Evolutionary conservation across 2,113 vertebrate species (phyloP).

Genomic region (Psittacus erithacus): DNA sequence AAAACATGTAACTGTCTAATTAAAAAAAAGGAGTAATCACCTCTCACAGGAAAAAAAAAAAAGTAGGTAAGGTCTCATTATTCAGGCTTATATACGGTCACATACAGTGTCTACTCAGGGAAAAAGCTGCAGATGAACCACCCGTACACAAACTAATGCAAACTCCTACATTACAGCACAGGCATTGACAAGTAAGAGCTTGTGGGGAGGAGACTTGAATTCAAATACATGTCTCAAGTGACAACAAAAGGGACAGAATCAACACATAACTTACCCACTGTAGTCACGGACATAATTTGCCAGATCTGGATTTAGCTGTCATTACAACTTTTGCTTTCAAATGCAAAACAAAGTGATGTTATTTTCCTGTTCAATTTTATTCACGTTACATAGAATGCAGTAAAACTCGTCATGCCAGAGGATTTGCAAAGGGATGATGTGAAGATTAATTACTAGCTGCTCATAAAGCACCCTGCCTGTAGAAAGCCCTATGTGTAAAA

Average conservation of each 20-base stretch:
- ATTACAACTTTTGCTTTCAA: slow-evolving; percentile 60
- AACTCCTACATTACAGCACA: not conserved
- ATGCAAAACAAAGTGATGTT: slow-evolving; percentile 33
- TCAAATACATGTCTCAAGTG: not conserved
- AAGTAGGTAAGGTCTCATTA: not conserved
- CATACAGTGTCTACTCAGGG: not conserved
- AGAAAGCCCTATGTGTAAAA: slow-evolving; percentile 43
- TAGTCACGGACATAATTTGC: not conserved
- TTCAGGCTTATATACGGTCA: not conserved
- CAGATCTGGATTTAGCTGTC: slow-evolving; percentile 38
- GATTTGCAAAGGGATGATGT: slow-evolving; percentile 60
- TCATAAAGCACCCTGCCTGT: slow-evolving; percentile 27
- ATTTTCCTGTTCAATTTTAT: slow-evolving; percentile 50
- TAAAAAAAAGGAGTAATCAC: not conserved
- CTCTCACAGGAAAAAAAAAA: not conserved
- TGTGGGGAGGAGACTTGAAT: not conserved
- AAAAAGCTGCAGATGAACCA: not conserved
- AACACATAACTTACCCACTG: not conserved
- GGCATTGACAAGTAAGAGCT: not conserved
- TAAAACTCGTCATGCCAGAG: slow-evolving; percentile 53
- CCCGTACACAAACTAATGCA: not conserved
- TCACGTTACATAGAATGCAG: slow-evolving; percentile 44
- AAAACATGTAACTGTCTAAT: not conserved
- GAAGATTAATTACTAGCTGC: slow-evolving; percentile 61
- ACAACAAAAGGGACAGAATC: slow-evolving; percentile 7